Evolutionary conservation across 2,113 vertebrate genomes (phyloP), one percentile per base, ranked within the genome.

Genomic region (Notiomystis cincta): DNA sequence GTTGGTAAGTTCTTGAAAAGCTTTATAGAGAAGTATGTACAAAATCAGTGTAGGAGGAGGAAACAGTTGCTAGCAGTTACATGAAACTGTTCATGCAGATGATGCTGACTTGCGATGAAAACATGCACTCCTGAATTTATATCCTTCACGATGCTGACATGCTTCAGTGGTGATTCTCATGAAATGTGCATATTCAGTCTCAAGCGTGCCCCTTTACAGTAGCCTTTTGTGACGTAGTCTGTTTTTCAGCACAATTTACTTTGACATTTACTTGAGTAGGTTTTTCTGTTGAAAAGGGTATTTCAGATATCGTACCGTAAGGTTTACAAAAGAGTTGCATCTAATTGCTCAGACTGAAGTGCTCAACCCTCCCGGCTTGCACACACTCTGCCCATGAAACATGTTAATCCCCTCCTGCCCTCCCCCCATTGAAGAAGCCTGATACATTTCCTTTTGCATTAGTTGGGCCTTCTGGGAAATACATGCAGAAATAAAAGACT

Each of bases 401-500:
- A 10, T 75, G 72, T 84, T 94, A 96, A 94, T 97, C 95, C 72
- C 45, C 28, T 92, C 40, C 70, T 1, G 7, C 88, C 87, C 90
- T 97, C 48, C 70, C 73, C 90, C 85, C 54, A 92, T 56, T 95
- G 76, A 90, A 95, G 84, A 70, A 78, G 80, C 48, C 47, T 42
- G 86, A 93, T 97, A 81, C 38, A 28, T 95, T 97, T 96, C 78
- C 67, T 94, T 92, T 85, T 79, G 80, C 93, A 88, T 95, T 95
- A 95, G 81, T 87, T 83, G 81, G 91, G 87, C 80, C 95, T 96
- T 97, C 85, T 97, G 95, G 95, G 97, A 97, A 96, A 96, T 97
- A 93, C 82, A 90, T 92, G 84, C 75, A 89, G 91, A 92, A 97
- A 97, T 96, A 87, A 96, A 97, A 94, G 93, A 75, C 90, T 94